A percentile compares a stretch with the other conserved stretches of the same genome.
Conservation (phyloP, 2,888 invertebrate species). For the Oegoconia quadripuncta region DNA sequence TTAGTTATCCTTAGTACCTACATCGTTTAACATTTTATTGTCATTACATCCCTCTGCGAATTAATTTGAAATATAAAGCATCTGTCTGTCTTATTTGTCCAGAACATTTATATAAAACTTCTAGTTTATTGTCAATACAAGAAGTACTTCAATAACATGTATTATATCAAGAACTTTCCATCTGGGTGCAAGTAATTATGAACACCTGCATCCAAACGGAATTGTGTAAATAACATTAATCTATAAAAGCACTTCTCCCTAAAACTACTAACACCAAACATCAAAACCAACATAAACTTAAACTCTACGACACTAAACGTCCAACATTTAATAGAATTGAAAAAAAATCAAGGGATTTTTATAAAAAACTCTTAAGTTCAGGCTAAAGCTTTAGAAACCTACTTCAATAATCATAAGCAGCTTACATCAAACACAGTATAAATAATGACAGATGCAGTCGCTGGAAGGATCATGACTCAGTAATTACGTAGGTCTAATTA, state of each 20-base stretch:
- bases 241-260: constrained; percentile 74
- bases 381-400: constrained; percentile 65
- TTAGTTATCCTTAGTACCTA: no score
- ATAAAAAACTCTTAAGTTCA: constrained; percentile 52
- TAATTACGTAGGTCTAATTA: no score
- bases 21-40: constrained; percentile 7
- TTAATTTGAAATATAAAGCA: no score
- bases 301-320: constrained; percentile 28
- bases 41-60: no score
- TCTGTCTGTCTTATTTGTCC: constrained; percentile 29
- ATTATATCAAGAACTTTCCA: not conserved
- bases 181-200: constrained; percentile 1
- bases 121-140: not conserved
- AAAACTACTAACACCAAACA: constrained; percentile 71
- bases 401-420: constrained; percentile 45
- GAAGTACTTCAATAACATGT: not conserved
- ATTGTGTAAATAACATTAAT: constrained; percentile 38
- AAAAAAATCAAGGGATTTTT: constrained; percentile 33
- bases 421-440: constrained; percentile 33
- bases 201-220: constrained; percentile 4
- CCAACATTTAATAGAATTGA: constrained; percentile 39
- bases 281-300: constrained; percentile 57
- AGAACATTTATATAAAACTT: constrained; percentile 24
- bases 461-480: no score
- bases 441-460: constrained; percentile 14